Evolutionary conservation across 2,113 vertebrate species (phyloP).

Genomic region (Saguinus imperator): DNA sequence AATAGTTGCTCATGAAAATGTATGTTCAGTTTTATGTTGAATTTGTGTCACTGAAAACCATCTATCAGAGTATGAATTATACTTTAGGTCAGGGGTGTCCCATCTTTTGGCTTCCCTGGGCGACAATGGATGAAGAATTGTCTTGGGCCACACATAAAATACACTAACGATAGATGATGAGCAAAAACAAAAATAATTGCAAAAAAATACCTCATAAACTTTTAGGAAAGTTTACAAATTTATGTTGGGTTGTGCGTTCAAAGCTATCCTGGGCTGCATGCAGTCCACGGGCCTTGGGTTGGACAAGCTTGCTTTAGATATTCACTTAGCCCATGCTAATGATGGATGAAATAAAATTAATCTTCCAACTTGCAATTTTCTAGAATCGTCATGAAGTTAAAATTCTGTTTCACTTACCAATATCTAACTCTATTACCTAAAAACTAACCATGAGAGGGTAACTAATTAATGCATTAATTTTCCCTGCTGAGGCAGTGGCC

Average conservation of each 20-base stretch:
- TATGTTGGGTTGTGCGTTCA: too few species aligned
- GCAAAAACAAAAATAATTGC: too few species aligned
- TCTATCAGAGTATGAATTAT: neutral
- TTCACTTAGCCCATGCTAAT: neutral
- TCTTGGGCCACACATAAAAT: too few species aligned
- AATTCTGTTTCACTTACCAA: neutral
- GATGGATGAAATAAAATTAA: neutral
- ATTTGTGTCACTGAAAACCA: neutral
- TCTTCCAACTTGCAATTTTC: constrained; percentile 22
- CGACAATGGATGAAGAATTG: too few species aligned
- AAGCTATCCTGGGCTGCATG: too few species aligned
- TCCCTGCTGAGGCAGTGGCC: neutral
- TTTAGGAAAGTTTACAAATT: too few species aligned
- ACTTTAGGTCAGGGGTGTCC: neutral
- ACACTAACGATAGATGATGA: too few species aligned
- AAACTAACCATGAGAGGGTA: neutral
- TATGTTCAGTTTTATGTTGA: neutral
- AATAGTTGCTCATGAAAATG: neutral
- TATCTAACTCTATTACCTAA: neutral
- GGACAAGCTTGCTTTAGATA: neutral
- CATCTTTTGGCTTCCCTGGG: too few species aligned
- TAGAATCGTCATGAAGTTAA: neutral
- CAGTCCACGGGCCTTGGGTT: too few species aligned
- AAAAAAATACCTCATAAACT: too few species aligned
- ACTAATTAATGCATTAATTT: neutral